These are phyloP conservation scores for Melanchra persicariae DNA, from an alignment of 2,888 invertebrate species.

Conservation along the genomic window DNA sequence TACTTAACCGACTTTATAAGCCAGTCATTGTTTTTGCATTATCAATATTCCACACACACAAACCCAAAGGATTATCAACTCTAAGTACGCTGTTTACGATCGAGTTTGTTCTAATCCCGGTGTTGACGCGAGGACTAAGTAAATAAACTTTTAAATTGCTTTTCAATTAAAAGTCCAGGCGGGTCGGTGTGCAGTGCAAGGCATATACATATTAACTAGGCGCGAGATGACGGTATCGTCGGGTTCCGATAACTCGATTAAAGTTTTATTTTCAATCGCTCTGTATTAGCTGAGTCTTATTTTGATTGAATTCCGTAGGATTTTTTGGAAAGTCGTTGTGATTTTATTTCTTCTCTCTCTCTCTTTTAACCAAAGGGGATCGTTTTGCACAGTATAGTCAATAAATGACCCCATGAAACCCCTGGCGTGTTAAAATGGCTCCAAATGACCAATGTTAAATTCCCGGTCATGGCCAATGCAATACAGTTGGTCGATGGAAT, in stretches of 20 bases:
- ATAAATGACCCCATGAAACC: too few relatives aligned
- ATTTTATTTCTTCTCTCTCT: too few relatives aligned
- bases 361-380: too few relatives aligned
- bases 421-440: too few relatives aligned
- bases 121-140: not conserved
- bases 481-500: too few relatives aligned
- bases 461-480: too few relatives aligned
- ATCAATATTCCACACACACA: not conserved
- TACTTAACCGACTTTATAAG: not conserved
- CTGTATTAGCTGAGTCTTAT: not conserved
- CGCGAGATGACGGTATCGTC: not conserved
- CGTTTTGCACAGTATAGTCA: too few relatives aligned
- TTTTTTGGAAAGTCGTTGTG: too few relatives aligned
- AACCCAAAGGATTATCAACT: conserved; percentile 17
- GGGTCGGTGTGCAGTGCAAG: conserved; percentile 7
- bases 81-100: conserved; percentile 5
- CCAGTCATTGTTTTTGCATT: not conserved
- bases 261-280: conserved; percentile 25
- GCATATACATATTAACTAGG: conserved; percentile 21
- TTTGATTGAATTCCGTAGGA: too few relatives aligned
- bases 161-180: conserved; percentile 48
- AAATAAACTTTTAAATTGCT: conserved; percentile 37
- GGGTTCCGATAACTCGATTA: conserved; percentile 16
- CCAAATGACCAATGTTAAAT: too few relatives aligned
- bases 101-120: conserved; percentile 12